Percentiles rank a stretch among this genome's conserved stretches.
These are phyloP conservation scores for Butorides virescens DNA, from an alignment of 2,113 vertebrate genomes.

Conservation along the genomic window DNA sequence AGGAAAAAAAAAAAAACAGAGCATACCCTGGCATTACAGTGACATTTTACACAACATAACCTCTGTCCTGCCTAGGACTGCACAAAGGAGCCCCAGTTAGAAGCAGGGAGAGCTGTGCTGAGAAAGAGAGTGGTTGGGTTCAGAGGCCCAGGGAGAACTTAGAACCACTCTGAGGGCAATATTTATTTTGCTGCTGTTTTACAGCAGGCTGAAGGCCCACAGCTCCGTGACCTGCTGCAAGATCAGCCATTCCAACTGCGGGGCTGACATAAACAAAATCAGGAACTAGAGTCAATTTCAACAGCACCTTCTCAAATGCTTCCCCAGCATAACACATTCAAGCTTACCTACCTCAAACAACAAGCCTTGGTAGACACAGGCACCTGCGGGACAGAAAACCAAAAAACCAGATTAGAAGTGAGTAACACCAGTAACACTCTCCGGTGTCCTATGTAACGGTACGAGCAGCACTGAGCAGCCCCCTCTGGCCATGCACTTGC, in stretches of 20 bases:
- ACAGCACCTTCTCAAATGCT: background rate
- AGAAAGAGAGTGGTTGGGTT: too few relatives aligned
- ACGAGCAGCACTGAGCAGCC: background rate
- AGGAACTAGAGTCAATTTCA: background rate
- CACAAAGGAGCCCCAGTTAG: background rate
- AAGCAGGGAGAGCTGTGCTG: background rate
- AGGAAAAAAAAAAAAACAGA: background rate
- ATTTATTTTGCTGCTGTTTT: background rate
- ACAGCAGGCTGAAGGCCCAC: background rate
- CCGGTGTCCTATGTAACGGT: background rate
- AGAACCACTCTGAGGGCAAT: background rate
- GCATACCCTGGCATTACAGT: background rate
- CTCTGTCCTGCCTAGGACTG: background rate
- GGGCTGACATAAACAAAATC: background rate
- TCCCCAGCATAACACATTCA: background rate
- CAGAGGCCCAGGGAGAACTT: background rate
- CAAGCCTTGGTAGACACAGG: slow-evolving; percentile 82
- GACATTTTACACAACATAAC: background rate
- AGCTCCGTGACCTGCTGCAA: background rate
- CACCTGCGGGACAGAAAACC: slow-evolving; percentile 75
- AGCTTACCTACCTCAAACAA: slow-evolving; percentile 83
- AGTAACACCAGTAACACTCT: background rate
- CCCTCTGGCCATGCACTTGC: background rate
- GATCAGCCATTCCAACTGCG: too few relatives aligned
- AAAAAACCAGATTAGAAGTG: background rate